phyloP scores from a whole-genome alignment of 92 coral and sea anemone species.

The Bergia sp. region DNA sequence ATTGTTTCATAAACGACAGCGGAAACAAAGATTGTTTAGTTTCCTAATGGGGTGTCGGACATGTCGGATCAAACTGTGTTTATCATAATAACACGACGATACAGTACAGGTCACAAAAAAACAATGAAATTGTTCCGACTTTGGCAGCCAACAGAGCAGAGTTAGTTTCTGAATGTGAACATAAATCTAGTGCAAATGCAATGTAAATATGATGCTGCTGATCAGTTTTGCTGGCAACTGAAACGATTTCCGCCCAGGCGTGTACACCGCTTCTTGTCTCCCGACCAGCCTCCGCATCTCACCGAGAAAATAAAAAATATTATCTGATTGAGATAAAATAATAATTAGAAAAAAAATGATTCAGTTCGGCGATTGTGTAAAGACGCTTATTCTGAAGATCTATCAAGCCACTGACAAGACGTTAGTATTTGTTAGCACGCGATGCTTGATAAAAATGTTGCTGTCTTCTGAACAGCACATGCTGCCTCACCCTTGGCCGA shows the following conservation, averaged over 20 bases:
- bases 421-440: neutral
- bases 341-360: neutral
- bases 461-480: neutral
- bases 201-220: neutral
- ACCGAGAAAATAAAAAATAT: too few species aligned
- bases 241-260: neutral
- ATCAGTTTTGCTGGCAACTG: neutral
- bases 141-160: neutral
- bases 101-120: neutral
- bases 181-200: neutral
- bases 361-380: neutral
- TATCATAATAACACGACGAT: too few species aligned
- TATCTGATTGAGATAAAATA: neutral
- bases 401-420: neutral
- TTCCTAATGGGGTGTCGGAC: conserved; percentile 9
- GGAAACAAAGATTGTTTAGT: conserved; percentile 32
- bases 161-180: neutral
- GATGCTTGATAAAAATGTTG: neutral
- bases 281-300: neutral
- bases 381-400: neutral
- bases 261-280: neutral
- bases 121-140: neutral
- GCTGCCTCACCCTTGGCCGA: neutral
- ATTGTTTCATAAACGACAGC: conserved; percentile 26
- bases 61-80: neutral